Conservation (phyloP, 2,888 invertebrate genomes). For the Drosophila paramelanica region DNA sequence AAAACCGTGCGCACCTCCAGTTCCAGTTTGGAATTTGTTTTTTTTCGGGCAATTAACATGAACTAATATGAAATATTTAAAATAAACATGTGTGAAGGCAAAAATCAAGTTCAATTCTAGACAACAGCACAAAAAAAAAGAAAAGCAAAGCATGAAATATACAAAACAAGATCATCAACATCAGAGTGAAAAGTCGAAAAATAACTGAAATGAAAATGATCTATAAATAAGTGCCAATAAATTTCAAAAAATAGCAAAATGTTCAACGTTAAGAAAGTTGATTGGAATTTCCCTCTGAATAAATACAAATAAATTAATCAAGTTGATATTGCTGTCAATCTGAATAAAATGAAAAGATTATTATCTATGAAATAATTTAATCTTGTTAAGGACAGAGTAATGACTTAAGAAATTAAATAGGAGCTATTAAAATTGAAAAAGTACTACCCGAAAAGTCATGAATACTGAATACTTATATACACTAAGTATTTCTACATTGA, state of each 20-base stretch:
- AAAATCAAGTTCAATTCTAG: slow-evolving; percentile 62
- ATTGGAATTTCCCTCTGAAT: slow-evolving; percentile 35
- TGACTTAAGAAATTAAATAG: not conserved
- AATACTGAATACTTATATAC: too few species aligned
- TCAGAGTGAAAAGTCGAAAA: slow-evolving; percentile 36
- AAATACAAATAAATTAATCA: slow-evolving; percentile 35
- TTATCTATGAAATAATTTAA: not conserved
- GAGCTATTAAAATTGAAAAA: too few species aligned
- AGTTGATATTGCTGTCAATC: slow-evolving; percentile 5
- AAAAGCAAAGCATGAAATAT: slow-evolving; percentile 17
- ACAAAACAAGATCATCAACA: slow-evolving; percentile 25
- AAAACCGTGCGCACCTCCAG: slow-evolving; percentile 36
- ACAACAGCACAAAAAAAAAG: slow-evolving; percentile 1
- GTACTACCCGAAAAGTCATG: too few species aligned
- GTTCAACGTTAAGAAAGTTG: slow-evolving; percentile 43
- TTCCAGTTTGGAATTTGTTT: slow-evolving; percentile 37
- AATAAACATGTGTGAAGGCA: slow-evolving; percentile 57
- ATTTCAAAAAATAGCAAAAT: slow-evolving; percentile 40
- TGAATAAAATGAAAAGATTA: not conserved
- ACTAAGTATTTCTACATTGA: too few species aligned
- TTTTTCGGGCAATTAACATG: slow-evolving; percentile 42
- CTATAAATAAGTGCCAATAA: slow-evolving; percentile 68
- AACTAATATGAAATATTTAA: slow-evolving; percentile 69
- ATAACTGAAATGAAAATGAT: slow-evolving; percentile 41
- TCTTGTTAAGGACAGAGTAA: too few species aligned